Conservation (phyloP, 2,797 vertebrate species). For the Myiothlypis chrysogaster region DNA sequence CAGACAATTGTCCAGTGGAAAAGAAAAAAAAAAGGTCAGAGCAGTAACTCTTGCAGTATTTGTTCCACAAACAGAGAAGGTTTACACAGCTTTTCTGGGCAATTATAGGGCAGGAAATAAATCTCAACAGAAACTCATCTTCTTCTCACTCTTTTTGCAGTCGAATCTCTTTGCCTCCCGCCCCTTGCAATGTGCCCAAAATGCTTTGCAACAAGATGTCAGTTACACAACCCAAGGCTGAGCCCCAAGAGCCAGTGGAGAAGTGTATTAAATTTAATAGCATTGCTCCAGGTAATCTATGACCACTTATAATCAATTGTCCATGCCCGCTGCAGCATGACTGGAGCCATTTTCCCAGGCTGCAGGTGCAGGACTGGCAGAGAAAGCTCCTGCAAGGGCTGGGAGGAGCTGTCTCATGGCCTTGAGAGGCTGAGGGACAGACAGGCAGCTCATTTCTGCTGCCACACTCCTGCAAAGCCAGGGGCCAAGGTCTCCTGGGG, state of each 20-base stretch:
- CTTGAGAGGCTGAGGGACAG: not conserved
- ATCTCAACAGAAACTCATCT: slow-evolving; percentile 64
- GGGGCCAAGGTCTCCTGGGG: not conserved
- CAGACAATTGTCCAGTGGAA: slow-evolving; percentile 46
- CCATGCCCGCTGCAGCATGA: slow-evolving; percentile 42
- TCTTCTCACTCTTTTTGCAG: slow-evolving; percentile 15
- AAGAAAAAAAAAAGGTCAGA: slow-evolving; percentile 57
- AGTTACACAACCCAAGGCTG: slow-evolving; percentile 62
- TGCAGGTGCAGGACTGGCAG: slow-evolving; percentile 34
- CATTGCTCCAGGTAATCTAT: slow-evolving; percentile 65
- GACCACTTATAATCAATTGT: slow-evolving; percentile 53
- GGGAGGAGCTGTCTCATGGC: not conserved
- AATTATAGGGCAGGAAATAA: slow-evolving; percentile 71
- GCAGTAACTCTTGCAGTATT: slow-evolving; percentile 61
- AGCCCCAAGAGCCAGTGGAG: slow-evolving; percentile 23
- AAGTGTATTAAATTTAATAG: slow-evolving; percentile 68
- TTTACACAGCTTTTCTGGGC: slow-evolving; percentile 54
- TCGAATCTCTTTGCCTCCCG: slow-evolving; percentile 10
- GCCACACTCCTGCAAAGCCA: not conserved
- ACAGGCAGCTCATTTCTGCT: not conserved
- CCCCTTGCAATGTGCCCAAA: slow-evolving; percentile 46
- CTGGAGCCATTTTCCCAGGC: slow-evolving; percentile 3
- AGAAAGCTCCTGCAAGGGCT: not conserved
- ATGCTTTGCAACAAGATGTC: slow-evolving; percentile 53
- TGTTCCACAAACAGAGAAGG: slow-evolving; percentile 68